Evolutionary conservation across 2,888 invertebrate species (phyloP), one percentile per base, ranked within the genome.

Genomic region (Ypsolopha sequella): DNA sequence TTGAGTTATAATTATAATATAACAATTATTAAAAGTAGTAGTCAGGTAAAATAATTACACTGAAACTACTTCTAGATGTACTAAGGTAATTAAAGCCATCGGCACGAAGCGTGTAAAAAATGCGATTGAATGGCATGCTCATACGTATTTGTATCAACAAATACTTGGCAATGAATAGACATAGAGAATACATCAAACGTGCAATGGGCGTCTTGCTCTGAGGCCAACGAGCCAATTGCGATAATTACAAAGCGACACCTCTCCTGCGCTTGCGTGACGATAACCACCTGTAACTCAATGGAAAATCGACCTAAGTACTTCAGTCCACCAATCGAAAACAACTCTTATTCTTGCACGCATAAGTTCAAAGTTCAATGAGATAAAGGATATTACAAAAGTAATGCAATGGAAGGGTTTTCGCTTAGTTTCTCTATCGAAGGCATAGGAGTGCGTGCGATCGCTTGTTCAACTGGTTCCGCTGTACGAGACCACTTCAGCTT

Each of bases 241-340:
- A 77, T 85, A 85, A 86, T 86, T 85, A 80, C 76, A 64, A 65
- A 76, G 74, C 76, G 80, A 81, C 84, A 84, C 84, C 81, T 82
- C 80, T 80, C 69, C 65, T 76, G 73, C 66, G 67, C 76, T 76
- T 78, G 77, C 78, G 80, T 79, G 80, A 80, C 78, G 74, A 72
- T 76, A 76, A 77, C 73, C 65, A 60, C 57, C 62, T 63, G 56
- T 59, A 55, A 60, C 55, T 60, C 60, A 62, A 59, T 58, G 61
- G 56, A 65, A 69, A 72, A 69, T 74, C 64, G 64, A 52, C 75
- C 63, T 65, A 77, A 68, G 61, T 60, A 61, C 63, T 41, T 34
- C 9, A 6, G 1, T 4, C 2, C n/a, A 49, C 9, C 48, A 11
- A n/a, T 11, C 36, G 10, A 51, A 64, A 61, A 60, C 59, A 64